Conservation (phyloP, 1,140 invertebrate species). For the Trigoniulus corallinus region DNA sequence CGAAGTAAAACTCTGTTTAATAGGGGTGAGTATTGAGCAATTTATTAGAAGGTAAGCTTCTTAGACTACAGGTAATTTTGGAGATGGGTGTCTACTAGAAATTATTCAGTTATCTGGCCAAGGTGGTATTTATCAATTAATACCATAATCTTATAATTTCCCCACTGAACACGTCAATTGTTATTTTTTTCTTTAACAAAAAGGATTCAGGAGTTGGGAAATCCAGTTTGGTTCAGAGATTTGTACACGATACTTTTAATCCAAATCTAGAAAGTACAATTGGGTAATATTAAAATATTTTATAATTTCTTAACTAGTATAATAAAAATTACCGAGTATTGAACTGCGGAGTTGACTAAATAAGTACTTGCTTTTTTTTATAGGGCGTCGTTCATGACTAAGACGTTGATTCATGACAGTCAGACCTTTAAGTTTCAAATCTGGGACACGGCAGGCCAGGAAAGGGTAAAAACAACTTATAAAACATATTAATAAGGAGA, state of each 20-base stretch:
- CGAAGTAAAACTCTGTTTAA: slow-evolving; percentile 24
- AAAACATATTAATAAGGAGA: neutral
- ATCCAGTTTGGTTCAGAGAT: slow-evolving; percentile 28
- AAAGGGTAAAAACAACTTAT: slow-evolving; percentile 27
- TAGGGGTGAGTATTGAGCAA: slow-evolving; percentile 19
- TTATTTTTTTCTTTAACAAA: slow-evolving; percentile 8
- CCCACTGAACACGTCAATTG: neutral
- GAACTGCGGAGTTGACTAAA: no score
- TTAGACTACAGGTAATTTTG: neutral
- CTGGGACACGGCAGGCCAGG: slow-evolving; percentile 87
- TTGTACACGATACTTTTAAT: slow-evolving; percentile 28
- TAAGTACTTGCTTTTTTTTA: no score
- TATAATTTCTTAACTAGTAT: no score
- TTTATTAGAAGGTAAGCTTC: slow-evolving; percentile 1
- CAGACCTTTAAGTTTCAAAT: slow-evolving; percentile 29
- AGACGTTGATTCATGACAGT: slow-evolving; percentile 24
- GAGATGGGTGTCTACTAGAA: neutral
- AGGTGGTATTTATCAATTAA: neutral
- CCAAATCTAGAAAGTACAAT: slow-evolving; percentile 26
- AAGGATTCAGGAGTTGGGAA: slow-evolving; percentile 31
- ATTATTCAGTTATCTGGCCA: neutral
- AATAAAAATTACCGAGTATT: no score
- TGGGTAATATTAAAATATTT: slow-evolving; percentile 22
- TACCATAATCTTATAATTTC: neutral
- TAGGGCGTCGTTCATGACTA: slow-evolving; percentile 32